Evolutionary conservation across 2,797 vertebrate genomes (phyloP), one percentile per base, ranked within the genome.

Genomic region (Falco rusticolus): DNA sequence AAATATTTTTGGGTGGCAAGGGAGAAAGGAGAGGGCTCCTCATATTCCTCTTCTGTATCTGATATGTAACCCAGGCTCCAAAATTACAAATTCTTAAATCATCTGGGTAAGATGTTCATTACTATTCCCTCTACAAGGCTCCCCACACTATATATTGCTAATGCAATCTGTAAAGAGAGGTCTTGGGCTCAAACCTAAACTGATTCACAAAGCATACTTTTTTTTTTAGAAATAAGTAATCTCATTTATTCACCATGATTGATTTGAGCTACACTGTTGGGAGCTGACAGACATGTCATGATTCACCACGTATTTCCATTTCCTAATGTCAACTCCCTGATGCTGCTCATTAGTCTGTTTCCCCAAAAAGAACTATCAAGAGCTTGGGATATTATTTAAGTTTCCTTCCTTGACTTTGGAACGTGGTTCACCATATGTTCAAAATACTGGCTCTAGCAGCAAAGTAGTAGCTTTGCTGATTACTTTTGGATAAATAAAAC

Each of bases 241-340:
- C 53, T 93, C 86, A 76, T 92, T 96, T 94, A 93, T 90, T 93
- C 74, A 89, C 70, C 56, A 89, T 22, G 6, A 90, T 61, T 69
- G 92, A 94, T 37, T 92, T 83, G 90, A 96, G 81, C 93, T 93
- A 88, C 85, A 25, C 85, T 80, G 82, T 15, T 94, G 84, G 78
- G 68, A 96, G 92, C 63, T 92, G 88, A 96, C 92, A 94, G 92
- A 95, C 90, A 69, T 63, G 87, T 83, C 92, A 96, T 48, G 95
- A 96, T 94, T 96, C 95, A 96, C 66, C 87, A 96, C 14, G 0
- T 90, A 96, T 86, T 96, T 93, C 82, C 84, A 93, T 94, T 95
- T 96, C 94, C 92, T 90, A 71, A 90, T 14, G 88, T 59, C 4
- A 5, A 80, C 82, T 96, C 89, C 61, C 47, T 45, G 87, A 83